Evolutionary conservation across 2,113 vertebrate species (phyloP).

Genomic region (Epinephelus moara): DNA sequence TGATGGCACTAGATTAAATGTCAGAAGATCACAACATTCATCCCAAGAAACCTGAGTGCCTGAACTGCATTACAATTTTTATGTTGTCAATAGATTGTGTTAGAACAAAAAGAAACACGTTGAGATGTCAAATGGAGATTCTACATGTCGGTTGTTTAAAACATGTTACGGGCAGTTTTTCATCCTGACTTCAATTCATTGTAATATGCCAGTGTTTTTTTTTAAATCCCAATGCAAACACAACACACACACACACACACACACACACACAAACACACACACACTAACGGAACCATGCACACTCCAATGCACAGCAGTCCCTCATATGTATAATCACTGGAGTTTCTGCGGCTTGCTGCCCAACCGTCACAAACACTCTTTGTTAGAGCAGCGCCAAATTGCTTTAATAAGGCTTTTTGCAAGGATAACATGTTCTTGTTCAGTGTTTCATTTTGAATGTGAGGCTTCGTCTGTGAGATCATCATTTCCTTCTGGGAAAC

Average conservation of each 20-base stretch:
- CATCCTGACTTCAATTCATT: too few relatives aligned
- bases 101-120: too few relatives aligned
- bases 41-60: too few relatives aligned
- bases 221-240: too few relatives aligned
- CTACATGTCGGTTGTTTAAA: too few relatives aligned
- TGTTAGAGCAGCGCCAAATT: background rate
- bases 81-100: too few relatives aligned
- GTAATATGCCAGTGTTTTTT: too few relatives aligned
- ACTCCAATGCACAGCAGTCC: background rate
- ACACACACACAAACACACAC: background rate
- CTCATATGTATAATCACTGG: background rate
- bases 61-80: too few relatives aligned
- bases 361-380: background rate
- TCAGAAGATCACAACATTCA: too few relatives aligned
- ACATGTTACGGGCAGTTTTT: too few relatives aligned
- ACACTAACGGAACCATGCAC: background rate
- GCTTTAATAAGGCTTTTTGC: background rate
- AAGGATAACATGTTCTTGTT: background rate
- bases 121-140: too few relatives aligned
- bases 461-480: background rate
- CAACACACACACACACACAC: background rate
- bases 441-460: background rate
- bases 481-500: constrained; percentile 5
- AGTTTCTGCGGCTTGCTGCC: background rate
- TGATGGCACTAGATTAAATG: too few relatives aligned